Base-by-base conservation (phyloP, 2,888 invertebrate genomes). In the Cheilosia pagana region DNA sequence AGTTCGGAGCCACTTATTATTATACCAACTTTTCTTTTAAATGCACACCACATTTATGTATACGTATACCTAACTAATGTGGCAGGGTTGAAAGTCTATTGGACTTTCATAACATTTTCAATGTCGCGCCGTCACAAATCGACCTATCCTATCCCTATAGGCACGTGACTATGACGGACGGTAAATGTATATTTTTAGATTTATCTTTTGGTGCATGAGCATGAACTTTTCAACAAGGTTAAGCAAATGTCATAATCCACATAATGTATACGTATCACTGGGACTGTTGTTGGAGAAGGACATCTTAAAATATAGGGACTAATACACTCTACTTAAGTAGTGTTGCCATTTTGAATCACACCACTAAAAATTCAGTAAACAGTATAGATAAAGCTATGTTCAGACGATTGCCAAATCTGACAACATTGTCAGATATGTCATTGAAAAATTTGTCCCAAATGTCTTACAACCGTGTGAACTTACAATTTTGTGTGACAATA, bases 201-300 rank as follows among this genome's bases (percentile, higher is more conserved):
- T 10, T 50, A 23, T 43, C 12, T 39, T 10, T 50, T 12, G 39
- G 8, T 48, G 12, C 12, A 35, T 28, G 35, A 35, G 35, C 12
- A 31, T 39, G 50, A 48, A 48, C 70, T 48, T 59, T 50, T 60
- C 23, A 39, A 19, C 59, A 71, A 59, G 70, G 70, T 71, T 50
- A 59, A 39, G 39, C 25, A 71, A 71, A 71, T 71, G 70, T 59
- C 70, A 71, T 71, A 39, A 59, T 50, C 23, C 8, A 48, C 12
- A 14, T 23, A 45, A 45, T 45, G 43, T 57, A 16, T 1, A 19
- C 8, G 28, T 28, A 25, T 28, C 7, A 7, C 25, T 25, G 5
- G 25, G 28, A 8, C 7, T 8, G 7, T 1, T 2, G 14, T 19
- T 2, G 14, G 41, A n/a, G 55, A 6, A 62, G 55, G 41, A 68